Base-by-base conservation (phyloP, 2,113 vertebrate species). In the Alethe castanea region DNA sequence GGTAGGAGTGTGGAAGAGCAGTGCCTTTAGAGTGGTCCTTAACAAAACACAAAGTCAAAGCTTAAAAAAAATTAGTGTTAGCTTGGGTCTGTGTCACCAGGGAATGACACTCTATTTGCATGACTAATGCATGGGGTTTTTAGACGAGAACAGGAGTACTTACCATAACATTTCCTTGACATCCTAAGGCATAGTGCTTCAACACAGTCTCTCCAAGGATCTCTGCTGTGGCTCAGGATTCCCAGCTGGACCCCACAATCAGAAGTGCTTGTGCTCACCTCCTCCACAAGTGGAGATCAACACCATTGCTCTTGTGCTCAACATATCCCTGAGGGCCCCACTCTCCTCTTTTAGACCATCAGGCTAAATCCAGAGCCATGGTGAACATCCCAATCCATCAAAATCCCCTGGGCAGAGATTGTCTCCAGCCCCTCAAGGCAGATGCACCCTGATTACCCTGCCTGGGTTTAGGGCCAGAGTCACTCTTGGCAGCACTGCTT, bases 371-470 rank as follows among this genome's bases (percentile, higher is more conserved):
- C 50, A 48, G 44, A 11, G 8, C 17, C 18, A 20, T 7, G 12
- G 12, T n/a, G 24, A 78, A 48, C n/a, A 84, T 18, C 33, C 22
- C 1, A 0, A 12, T 19, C 28, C 25, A 54, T 28, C 29, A 33
- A 72, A 60, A 2, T 5, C 2, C 9, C 5, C 19, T 13, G 16
- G 65, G 5, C 25, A 50, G 35, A 45, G 8, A 14, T 7, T 0
- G 2, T 29, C 23, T 60, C 35, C 62, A 76, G 8, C 6, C 36
- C 19, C 38, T 42, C 44, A 31, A n/a, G 33, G 53, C 6, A 42
- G 40, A 26, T 52, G 12, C 5, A 14, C 12, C 44, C 73, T 28
- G 12, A 44, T 57, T 35, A 14, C 14, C 12, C 26, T 40, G 18
- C 26, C 8, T 42, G 8, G 12, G 10, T 64, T 81, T 47, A 57